Conservation (phyloP, 2,113 vertebrate genomes). For the Aldabrachelys gigantea region DNA sequence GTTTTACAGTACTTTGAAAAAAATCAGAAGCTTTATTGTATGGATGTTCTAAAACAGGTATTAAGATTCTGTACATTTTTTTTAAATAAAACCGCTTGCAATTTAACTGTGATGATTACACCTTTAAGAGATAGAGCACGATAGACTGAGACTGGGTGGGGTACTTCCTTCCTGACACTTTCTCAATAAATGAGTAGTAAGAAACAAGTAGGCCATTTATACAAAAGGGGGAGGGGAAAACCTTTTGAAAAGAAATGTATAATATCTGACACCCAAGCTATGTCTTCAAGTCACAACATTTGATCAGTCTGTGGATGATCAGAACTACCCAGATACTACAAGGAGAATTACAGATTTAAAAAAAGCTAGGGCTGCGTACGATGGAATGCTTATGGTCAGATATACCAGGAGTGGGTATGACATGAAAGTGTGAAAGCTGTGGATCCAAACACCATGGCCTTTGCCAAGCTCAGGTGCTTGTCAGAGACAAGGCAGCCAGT, state of each 20-base stretch:
- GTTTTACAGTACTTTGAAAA: not conserved
- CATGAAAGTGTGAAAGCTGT: not conserved
- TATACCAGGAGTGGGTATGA: not conserved
- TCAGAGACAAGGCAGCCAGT: not conserved
- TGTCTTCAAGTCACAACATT: not conserved
- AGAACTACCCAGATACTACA: not conserved
- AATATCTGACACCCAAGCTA: not conserved
- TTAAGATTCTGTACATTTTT: not conserved
- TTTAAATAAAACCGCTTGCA: not conserved
- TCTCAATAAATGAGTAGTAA: slow-evolving; percentile 9
- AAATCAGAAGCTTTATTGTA: not conserved
- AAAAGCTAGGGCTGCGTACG: not conserved
- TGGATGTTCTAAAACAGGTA: not conserved
- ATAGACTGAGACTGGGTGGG: slow-evolving; percentile 64
- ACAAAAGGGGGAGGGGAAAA: not conserved
- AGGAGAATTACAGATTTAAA: not conserved
- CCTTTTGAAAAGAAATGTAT: not conserved
- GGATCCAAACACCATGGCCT: not conserved
- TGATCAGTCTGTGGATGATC: not conserved
- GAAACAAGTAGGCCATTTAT: not conserved
- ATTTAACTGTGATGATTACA: slow-evolving; percentile 1
- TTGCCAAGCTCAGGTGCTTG: not conserved
- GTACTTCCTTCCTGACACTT: slow-evolving; percentile 60
- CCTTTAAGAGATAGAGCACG: slow-evolving; percentile 45
- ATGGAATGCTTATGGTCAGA: not conserved